Percentiles rank a stretch among this genome's conserved stretches.
Conservation (phyloP, 2,888 invertebrate species). For the Agriopis aurantiaria region DNA sequence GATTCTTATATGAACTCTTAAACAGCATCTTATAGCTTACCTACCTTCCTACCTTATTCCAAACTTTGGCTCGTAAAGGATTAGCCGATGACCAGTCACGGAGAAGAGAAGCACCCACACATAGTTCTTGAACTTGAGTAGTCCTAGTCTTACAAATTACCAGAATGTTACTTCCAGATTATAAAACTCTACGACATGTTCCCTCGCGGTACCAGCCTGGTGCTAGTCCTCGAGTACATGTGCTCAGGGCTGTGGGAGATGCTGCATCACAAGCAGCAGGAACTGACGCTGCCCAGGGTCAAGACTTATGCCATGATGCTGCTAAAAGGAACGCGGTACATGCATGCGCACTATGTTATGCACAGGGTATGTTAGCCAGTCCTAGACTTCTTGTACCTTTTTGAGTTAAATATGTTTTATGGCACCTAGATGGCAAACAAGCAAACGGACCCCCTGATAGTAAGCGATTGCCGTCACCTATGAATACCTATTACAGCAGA, state of each 20-base stretch:
- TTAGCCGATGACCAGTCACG: no score
- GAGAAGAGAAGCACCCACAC: no score
- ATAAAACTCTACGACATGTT: slow-evolving; percentile 95
- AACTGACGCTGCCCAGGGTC: slow-evolving; percentile 90
- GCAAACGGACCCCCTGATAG: not conserved
- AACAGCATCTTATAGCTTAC: no score
- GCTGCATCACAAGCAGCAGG: slow-evolving; percentile 89
- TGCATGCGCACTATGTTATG: slow-evolving; percentile 96
- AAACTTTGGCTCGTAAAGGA: no score
- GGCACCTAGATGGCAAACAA: not conserved
- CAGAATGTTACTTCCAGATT: slow-evolving; percentile 86
- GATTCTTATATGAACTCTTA: no score
- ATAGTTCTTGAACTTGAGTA: no score
- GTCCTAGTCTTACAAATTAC: not conserved
- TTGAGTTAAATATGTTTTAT: not conserved
- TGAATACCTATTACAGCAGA: not conserved
- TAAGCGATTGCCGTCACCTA: not conserved
- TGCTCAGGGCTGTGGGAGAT: slow-evolving; percentile 94
- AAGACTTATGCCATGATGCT: slow-evolving; percentile 96
- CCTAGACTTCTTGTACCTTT: not conserved
- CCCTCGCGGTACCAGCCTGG: slow-evolving; percentile 94
- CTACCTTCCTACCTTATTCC: no score
- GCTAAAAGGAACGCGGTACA: slow-evolving; percentile 94
- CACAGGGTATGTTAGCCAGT: slow-evolving; percentile 90
- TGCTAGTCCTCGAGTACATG: slow-evolving; percentile 97